Conservation (phyloP, 1,140 invertebrate genomes). For the Ephestia elutella region DNA sequence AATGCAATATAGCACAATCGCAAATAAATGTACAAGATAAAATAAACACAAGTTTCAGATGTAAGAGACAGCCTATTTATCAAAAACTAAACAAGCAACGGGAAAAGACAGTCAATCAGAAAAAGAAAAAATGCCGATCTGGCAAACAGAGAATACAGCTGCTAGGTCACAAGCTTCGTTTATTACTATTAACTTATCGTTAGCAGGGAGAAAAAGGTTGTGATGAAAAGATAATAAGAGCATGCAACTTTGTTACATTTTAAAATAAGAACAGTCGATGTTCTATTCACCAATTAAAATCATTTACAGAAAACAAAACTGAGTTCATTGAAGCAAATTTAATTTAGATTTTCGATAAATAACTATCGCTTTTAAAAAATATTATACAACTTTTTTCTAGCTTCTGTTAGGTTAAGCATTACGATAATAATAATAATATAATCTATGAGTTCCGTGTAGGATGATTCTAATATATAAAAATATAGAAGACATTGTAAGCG, state of each 20-base stretch:
- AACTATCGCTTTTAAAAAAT: slow-evolving; percentile 52
- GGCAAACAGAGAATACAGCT: slow-evolving; percentile 12
- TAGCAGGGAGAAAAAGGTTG: slow-evolving; percentile 1
- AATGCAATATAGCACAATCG: slow-evolving; percentile 3
- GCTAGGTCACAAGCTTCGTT: slow-evolving; percentile 6
- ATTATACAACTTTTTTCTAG: slow-evolving; percentile 53
- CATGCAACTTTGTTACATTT: neutral
- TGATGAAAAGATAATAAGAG: neutral
- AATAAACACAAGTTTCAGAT: neutral
- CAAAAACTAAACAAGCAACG: neutral
- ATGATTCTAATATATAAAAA: slow-evolving; percentile 55
- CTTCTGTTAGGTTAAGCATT: slow-evolving; percentile 42
- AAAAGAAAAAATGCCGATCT: slow-evolving; percentile 1
- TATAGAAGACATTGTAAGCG: slow-evolving; percentile 44
- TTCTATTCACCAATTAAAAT: slow-evolving; percentile 1
- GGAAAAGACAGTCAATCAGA: neutral
- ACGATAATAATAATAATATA: slow-evolving; percentile 30
- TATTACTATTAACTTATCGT: slow-evolving; percentile 6
- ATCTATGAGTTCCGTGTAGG: slow-evolving; percentile 36
- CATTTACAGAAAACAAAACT: slow-evolving; percentile 14
- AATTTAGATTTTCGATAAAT: slow-evolving; percentile 40
- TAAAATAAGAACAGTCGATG: neutral
- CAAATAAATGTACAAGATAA: neutral
- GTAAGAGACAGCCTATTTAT: slow-evolving; percentile 1
- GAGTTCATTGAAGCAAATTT: slow-evolving; percentile 24